phyloP scores from a whole-genome alignment of 2,797 vertebrate species.

The Apodemus agrarius region DNA sequence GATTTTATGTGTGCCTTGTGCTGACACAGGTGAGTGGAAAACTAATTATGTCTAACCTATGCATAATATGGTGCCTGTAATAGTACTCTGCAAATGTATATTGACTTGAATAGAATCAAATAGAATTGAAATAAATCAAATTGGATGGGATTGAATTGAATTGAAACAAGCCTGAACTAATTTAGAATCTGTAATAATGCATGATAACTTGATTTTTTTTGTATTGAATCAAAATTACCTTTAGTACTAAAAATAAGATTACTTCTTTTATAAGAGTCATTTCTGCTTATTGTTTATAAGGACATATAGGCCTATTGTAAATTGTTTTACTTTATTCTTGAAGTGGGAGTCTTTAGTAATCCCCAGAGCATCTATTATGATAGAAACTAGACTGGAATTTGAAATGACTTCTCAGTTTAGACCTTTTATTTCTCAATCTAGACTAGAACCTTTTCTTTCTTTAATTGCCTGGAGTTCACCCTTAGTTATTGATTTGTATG shows the following conservation, averaged over 20 bases:
- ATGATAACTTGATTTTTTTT: slow-evolving; percentile 35
- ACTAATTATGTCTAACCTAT: slow-evolving; percentile 7
- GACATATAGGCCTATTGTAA: background rate
- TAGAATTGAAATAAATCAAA: slow-evolving; percentile 50
- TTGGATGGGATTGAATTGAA: slow-evolving; percentile 48
- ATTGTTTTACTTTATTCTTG: background rate
- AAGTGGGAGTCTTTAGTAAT: background rate
- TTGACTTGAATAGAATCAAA: slow-evolving; percentile 55
- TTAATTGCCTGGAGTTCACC: slow-evolving; percentile 16
- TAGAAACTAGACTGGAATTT: slow-evolving; percentile 5
- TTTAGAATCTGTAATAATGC: slow-evolving; percentile 50
- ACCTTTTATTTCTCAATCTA: slow-evolving; percentile 29
- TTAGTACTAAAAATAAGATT: slow-evolving; percentile 56
- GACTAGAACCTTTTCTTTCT: background rate
- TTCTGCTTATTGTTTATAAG: slow-evolving; percentile 40
- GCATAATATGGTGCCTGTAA: background rate
- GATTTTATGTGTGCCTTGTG: background rate
- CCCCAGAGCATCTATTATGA: background rate
- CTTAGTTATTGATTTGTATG: slow-evolving; percentile 22
- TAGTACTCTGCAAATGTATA: background rate
- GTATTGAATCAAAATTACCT: slow-evolving; percentile 52
- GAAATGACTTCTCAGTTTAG: slow-evolving; percentile 26
- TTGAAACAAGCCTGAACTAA: slow-evolving; percentile 35
- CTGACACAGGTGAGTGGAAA: slow-evolving; percentile 45
- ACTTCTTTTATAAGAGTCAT: background rate